These are phyloP conservation scores for Okamejei kenojei DNA, from an alignment of 2,797 vertebrate species.

Conservation along the genomic window DNA sequence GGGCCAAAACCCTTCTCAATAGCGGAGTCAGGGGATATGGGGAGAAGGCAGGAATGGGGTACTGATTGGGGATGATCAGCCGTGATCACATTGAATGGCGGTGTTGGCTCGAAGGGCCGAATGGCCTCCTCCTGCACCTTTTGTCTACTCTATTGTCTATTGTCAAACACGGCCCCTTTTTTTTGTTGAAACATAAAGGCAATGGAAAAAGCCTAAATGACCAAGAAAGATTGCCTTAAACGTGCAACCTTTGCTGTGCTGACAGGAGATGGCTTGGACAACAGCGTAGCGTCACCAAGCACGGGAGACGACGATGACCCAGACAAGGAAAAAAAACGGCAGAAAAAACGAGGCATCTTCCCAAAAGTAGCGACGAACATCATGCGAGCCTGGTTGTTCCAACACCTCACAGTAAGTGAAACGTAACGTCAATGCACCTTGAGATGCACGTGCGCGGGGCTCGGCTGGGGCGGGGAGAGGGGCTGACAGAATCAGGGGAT, in stretches of 20 bases:
- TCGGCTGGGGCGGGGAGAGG: background rate
- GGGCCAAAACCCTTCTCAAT: too few species aligned
- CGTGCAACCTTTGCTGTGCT: constrained; percentile 55
- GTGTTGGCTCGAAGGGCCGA: too few species aligned
- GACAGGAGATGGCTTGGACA: constrained; percentile 98
- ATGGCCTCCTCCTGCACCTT: too few species aligned
- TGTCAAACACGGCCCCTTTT: background rate
- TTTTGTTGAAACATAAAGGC: background rate
- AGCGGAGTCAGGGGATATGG: too few species aligned
- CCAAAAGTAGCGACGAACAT: constrained; percentile 99
- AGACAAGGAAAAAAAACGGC: constrained; percentile 98
- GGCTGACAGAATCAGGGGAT: too few species aligned
- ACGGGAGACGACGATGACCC: constrained; percentile 98
- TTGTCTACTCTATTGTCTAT: too few species aligned
- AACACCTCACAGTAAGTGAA: constrained; percentile 97
- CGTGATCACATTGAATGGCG: too few species aligned
- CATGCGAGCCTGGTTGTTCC: constrained; percentile 99
- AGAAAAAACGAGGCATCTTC: constrained; percentile 99
- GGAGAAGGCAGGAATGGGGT: too few species aligned
- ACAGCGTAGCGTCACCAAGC: constrained; percentile 98
- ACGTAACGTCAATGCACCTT: constrained; percentile 42
- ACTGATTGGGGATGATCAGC: too few species aligned
- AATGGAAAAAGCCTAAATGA: background rate
- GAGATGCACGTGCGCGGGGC: background rate
- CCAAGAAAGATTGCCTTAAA: constrained; percentile 27